phyloP scores from a whole-genome alignment of 2,888 invertebrate genomes.

The Charanyca ferruginea region DNA sequence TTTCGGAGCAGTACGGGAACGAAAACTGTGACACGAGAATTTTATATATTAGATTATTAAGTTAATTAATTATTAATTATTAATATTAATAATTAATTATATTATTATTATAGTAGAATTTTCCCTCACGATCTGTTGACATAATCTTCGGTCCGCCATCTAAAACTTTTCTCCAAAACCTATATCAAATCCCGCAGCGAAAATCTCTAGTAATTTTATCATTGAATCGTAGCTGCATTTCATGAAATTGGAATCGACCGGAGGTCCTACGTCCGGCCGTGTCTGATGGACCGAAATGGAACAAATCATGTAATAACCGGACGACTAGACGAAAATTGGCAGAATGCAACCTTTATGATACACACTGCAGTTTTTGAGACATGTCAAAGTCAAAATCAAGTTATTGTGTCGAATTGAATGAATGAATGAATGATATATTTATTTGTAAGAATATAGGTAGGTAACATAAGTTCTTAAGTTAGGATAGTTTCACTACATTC shows the following conservation, averaged over 20 bases:
- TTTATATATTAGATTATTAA: too few relatives aligned
- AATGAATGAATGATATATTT: too few relatives aligned
- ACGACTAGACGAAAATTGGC: slow-evolving; percentile 36
- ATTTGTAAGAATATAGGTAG: too few relatives aligned
- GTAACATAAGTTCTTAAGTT: too few relatives aligned
- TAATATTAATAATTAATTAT: too few relatives aligned
- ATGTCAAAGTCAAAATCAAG: not conserved
- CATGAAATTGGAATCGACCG: slow-evolving; percentile 40
- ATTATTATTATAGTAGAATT: too few relatives aligned
- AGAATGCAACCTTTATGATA: slow-evolving; percentile 11
- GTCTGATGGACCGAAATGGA: slow-evolving; percentile 35
- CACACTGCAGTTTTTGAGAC: slow-evolving; percentile 2
- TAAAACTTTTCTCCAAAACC: slow-evolving; percentile 1
- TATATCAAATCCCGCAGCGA: not conserved
- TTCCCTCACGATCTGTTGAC: not conserved
- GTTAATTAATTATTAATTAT: too few relatives aligned
- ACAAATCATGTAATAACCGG: slow-evolving; percentile 59
- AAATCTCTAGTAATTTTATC: slow-evolving; percentile 35
- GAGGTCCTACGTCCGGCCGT: slow-evolving; percentile 41
- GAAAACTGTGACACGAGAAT: too few relatives aligned
- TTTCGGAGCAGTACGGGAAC: too few relatives aligned
- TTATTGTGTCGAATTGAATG: too few relatives aligned
- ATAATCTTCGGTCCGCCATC: not conserved
- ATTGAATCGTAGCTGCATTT: slow-evolving; percentile 36
- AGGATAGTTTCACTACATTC: too few relatives aligned